Base-by-base conservation (phyloP, 92 coral and sea anemone genomes). In the Muricea muricata region DNA sequence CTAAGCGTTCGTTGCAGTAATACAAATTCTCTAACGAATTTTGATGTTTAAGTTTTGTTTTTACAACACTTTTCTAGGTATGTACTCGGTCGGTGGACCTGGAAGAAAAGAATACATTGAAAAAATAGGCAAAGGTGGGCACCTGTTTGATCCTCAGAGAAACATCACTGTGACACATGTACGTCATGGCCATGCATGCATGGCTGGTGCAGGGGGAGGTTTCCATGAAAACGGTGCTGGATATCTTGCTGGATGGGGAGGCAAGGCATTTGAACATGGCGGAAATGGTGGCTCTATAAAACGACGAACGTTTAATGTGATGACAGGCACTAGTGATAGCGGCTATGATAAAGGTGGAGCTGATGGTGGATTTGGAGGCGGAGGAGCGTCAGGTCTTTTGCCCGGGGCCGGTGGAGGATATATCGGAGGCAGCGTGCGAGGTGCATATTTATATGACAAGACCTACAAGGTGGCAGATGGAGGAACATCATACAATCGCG, bases 161-260 rank as follows among this genome's bases (percentile, higher is more conserved):
- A 80, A 75, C 42, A 79, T 70, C 52, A 91, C 91, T 24, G 81
- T 95, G 42, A 41, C 57, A 12, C 40, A 87, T 24, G 85, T 93
- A 31, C 75, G 75, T 2, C 91, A 89, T 6, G 91, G 77, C 30
- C 98, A 95, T 83, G 74, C 91, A 4, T 97, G 91, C 40, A 89
- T 93, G 40, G 97, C 98, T n/a, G 98, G 98, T 10, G 97, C 98
- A 18, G 98, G 98, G 1, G 98, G 98, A 10, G 98, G 98, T 23
- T 68, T 95, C 46, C 87, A 88, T 18, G 81, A 89, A 10, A 84
- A 80, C 50, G 98, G 98, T 46, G 84, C 83, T 13, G 98, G 97
- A 46, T 93, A 70, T 50, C 60, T 72, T 79, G 25, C 82, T 69
- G 73, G 86, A 0, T 95, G 97, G 97, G 98, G 98, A 28, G 98